phyloP scores from a whole-genome alignment of 2,113 vertebrate species.

The Mirounga angustirostris region DNA sequence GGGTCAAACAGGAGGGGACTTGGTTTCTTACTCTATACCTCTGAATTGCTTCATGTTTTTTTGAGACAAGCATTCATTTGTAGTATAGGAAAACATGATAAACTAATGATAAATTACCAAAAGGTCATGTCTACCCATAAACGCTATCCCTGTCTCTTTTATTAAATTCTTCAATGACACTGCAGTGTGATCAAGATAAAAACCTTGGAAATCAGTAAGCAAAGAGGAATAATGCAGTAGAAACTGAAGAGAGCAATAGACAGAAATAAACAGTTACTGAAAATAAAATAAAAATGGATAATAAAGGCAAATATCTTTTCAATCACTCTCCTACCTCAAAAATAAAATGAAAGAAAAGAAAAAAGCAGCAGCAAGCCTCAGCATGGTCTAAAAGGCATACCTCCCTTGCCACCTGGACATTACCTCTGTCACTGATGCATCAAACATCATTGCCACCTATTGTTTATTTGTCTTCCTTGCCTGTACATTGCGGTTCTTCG shows the following conservation, averaged over 20 bases:
- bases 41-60: neutral
- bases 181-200: neutral
- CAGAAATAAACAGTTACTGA: neutral
- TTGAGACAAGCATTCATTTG: neutral
- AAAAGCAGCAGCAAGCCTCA: neutral
- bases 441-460: neutral
- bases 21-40: neutral
- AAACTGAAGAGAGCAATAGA: neutral
- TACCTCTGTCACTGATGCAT: neutral
- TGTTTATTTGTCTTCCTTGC: neutral
- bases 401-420: neutral
- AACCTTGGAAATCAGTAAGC: neutral
- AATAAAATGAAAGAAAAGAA: neutral
- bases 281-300: neutral
- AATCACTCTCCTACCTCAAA: neutral
- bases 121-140: neutral
- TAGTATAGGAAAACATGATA: neutral
- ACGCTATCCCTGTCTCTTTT: neutral
- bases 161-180: neutral
- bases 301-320: neutral
- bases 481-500: neutral
- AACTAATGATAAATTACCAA: neutral
- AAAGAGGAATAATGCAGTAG: conserved; percentile 15
- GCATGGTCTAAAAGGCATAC: neutral
- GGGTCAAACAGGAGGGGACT: accelerated